Percentiles rank a stretch among this genome's conserved stretches.
Evolutionary conservation across 2,888 invertebrate genomes (phyloP).

Genomic region (Heterodera filipjevi): DNA sequence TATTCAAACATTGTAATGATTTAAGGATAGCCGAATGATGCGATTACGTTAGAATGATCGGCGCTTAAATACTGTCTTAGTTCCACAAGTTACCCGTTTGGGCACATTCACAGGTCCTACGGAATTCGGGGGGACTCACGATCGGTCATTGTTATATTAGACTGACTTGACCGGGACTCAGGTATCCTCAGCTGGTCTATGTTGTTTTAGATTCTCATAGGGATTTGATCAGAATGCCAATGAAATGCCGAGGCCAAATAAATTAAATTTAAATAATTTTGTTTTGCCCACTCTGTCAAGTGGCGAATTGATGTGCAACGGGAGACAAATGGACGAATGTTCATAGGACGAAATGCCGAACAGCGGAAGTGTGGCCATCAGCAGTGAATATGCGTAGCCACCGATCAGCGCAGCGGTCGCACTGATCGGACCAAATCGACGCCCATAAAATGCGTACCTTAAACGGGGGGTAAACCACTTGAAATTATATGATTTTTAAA

Average conservation of each 20-base stretch:
- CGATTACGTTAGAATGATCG: too few species aligned
- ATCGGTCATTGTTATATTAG: too few species aligned
- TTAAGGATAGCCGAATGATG: too few species aligned
- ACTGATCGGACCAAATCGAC: constrained; percentile 72
- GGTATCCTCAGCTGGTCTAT: too few species aligned
- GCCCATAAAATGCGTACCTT: constrained; percentile 81
- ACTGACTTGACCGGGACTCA: too few species aligned
- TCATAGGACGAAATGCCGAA: constrained; percentile 90
- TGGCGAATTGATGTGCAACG: constrained; percentile 84
- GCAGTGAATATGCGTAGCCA: constrained; percentile 41
- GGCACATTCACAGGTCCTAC: too few species aligned
- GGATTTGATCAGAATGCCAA: not conserved
- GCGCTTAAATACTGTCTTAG: too few species aligned
- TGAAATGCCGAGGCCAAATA: not conserved
- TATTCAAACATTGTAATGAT: not conserved
- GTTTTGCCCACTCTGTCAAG: constrained; percentile 73
- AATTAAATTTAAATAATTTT: not conserved
- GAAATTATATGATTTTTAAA: not conserved
- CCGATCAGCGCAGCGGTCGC: constrained; percentile 36
- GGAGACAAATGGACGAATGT: constrained; percentile 93
- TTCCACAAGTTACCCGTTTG: too few species aligned
- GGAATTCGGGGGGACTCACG: too few species aligned
- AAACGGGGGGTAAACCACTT: constrained; percentile 6
- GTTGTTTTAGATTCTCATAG: too few species aligned
- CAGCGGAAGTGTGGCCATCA: constrained; percentile 79